Evolutionary conservation across 37 sponge, comb jelly and placozoan genomes (phyloP).

Genomic region (Dysidea cf. avara): DNA sequence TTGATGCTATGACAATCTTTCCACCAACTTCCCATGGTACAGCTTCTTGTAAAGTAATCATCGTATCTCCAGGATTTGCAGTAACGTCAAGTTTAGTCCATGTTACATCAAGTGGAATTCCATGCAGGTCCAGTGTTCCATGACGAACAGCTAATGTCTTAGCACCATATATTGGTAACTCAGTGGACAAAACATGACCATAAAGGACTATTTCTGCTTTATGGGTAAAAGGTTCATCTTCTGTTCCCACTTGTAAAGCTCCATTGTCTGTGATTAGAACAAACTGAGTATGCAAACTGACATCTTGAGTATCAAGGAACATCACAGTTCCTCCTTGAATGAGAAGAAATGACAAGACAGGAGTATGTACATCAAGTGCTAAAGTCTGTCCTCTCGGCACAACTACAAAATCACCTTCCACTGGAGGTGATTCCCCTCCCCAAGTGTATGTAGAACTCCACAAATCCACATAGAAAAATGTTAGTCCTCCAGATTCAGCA

Average conservation of each 20-base stretch:
- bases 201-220: constrained; percentile 84
- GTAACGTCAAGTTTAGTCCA: constrained; percentile 88
- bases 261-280: constrained; percentile 82
- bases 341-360: too few species aligned
- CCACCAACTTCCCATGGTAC: too few species aligned
- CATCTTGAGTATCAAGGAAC: too few species aligned
- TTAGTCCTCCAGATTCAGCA: too few species aligned
- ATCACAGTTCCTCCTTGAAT: too few species aligned
- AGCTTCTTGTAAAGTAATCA: too few species aligned
- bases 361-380: constrained; percentile 73
- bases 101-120: constrained; percentile 71
- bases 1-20: too few species aligned
- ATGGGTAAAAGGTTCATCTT: constrained; percentile 65
- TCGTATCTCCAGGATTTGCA: constrained; percentile 48
- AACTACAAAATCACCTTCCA: constrained; percentile 86
- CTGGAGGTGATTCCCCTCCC: constrained; percentile 85
- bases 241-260: too few species aligned
- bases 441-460: constrained; percentile 92
- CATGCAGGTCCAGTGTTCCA: constrained; percentile 93
- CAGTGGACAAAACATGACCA: constrained; percentile 84
- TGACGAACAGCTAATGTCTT: too few species aligned
- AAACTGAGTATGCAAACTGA: too few species aligned
- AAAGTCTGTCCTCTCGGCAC: constrained; percentile 87
- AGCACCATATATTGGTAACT: constrained; percentile 94
- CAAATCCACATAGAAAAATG: too few species aligned